phyloP scores from a whole-genome alignment of 2,888 invertebrate genomes.

The Hecatera dysodea region DNA sequence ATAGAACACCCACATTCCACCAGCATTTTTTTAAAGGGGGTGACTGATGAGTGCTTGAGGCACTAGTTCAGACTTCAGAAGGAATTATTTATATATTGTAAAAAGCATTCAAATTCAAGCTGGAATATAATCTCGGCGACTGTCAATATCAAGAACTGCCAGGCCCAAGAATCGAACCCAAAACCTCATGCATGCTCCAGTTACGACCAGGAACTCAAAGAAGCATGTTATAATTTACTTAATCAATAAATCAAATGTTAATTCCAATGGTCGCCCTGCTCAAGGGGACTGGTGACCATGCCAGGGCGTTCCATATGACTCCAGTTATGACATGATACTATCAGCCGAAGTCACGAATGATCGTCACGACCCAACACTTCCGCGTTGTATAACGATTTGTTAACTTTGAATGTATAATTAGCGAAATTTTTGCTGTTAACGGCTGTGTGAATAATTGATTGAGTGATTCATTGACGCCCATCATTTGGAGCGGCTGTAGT shows the following conservation, averaged over 20 bases:
- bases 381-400: conserved; percentile 65
- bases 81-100: too few relatives aligned
- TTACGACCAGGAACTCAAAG: neutral
- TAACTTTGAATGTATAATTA: conserved; percentile 64
- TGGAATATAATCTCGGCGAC: too few relatives aligned
- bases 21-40: too few relatives aligned
- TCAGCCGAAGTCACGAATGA: conserved; percentile 55
- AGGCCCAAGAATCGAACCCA: neutral
- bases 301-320: conserved; percentile 36
- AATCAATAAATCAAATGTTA: conserved; percentile 25
- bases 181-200: neutral
- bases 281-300: conserved; percentile 39
- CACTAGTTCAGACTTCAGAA: too few relatives aligned
- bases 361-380: conserved; percentile 63
- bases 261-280: conserved; percentile 32
- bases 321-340: conserved; percentile 24
- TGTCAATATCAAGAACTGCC: too few relatives aligned
- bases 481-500: conserved; percentile 5
- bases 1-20: too few relatives aligned
- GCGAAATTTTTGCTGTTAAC: conserved; percentile 58
- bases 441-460: conserved; percentile 24
- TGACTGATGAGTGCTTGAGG: too few relatives aligned
- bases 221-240: neutral
- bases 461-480: conserved; percentile 22
- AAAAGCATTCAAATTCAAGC: too few relatives aligned